These are phyloP conservation scores for Catocala fraxini DNA, from an alignment of 2,888 invertebrate species.

Conservation along the genomic window DNA sequence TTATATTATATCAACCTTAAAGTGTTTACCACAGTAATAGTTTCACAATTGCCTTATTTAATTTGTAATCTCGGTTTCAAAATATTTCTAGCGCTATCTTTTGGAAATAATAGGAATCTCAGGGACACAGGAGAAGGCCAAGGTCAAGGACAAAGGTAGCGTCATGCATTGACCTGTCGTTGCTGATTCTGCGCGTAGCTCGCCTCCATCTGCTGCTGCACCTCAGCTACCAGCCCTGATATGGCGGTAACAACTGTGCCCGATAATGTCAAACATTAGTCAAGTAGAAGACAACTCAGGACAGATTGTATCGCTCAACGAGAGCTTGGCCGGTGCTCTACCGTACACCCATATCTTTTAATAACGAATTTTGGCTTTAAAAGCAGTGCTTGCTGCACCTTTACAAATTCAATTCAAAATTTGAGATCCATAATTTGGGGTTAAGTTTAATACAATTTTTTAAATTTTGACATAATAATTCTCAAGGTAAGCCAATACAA, in stretches of 20 bases:
- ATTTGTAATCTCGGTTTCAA: no score
- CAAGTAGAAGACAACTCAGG: constrained; percentile 16
- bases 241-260: constrained; percentile 92
- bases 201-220: constrained; percentile 92
- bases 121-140: constrained; percentile 10
- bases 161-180: constrained; percentile 85
- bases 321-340: constrained; percentile 7
- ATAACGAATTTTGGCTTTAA: no score
- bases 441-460: no score
- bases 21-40: no score
- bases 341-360: constrained; percentile 1
- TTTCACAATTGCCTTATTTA: no score
- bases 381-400: no score
- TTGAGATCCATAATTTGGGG: no score
- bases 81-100: neutral
- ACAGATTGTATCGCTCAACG: constrained; percentile 9
- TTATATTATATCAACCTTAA: no score
- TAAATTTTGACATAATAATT: no score
- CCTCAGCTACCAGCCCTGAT: constrained; percentile 93
- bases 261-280: constrained; percentile 63
- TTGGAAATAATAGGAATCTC: no score
- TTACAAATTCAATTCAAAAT: no score
- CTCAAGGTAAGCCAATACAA: no score
- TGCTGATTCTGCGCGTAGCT: constrained; percentile 82
- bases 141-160: constrained; percentile 23